Evolutionary conservation across 2,888 invertebrate species (phyloP).

Genomic region (Patella pellucida): DNA sequence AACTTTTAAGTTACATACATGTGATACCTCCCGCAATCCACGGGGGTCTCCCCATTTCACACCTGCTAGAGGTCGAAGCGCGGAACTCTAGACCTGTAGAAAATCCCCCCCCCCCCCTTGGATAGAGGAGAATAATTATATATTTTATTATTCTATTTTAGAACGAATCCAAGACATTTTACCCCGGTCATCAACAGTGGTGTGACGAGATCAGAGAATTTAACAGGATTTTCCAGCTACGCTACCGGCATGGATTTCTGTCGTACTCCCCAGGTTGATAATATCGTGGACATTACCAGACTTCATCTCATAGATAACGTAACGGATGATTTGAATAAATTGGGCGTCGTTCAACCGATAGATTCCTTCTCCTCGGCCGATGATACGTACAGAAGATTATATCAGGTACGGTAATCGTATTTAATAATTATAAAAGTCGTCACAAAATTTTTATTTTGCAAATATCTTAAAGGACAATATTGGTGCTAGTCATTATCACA

Average conservation of each 20-base stretch:
- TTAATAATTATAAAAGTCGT: too few relatives aligned
- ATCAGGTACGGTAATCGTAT: neutral
- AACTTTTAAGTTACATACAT: too few relatives aligned
- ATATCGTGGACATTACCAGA: too few relatives aligned
- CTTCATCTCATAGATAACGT: neutral
- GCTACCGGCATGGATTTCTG: neutral
- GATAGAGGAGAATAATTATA: too few relatives aligned
- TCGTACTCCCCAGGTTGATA: neutral
- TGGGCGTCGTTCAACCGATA: neutral
- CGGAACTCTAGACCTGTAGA: too few relatives aligned
- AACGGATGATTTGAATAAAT: neutral
- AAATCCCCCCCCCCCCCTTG: too few relatives aligned
- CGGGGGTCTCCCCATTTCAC: too few relatives aligned
- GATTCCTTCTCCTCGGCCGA: neutral
- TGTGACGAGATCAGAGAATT: constrained; percentile 58
- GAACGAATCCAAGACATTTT: constrained; percentile 59
- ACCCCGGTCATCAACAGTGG: constrained; percentile 62
- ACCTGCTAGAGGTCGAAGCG: too few relatives aligned
- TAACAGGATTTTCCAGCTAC: constrained; percentile 38
- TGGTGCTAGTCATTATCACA: too few relatives aligned
- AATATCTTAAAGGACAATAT: too few relatives aligned
- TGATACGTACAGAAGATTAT: neutral
- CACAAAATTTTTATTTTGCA: too few relatives aligned
- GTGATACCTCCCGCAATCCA: too few relatives aligned
- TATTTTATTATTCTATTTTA: constrained; percentile 26